Evolutionary conservation across 2,797 vertebrate species (phyloP).

Genomic region (Notolepis coatsorum): DNA sequence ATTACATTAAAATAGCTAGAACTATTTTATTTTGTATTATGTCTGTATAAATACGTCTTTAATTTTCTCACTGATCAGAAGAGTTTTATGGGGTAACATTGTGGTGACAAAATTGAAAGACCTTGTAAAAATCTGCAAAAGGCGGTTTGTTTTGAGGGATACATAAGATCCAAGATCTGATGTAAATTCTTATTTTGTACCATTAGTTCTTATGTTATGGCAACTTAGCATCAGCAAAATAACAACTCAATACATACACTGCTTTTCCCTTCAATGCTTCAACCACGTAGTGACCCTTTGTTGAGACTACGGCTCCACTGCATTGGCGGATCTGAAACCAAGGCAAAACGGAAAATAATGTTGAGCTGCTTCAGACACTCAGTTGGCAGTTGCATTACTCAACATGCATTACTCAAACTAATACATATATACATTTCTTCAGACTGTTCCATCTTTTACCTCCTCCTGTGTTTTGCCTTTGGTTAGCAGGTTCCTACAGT

Average conservation of each 20-base stretch:
- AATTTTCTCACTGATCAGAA: no score
- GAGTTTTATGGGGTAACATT: no score
- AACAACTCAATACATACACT: slow-evolving; percentile 67
- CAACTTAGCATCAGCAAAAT: not conserved
- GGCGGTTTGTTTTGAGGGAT: no score
- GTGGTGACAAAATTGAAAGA: no score
- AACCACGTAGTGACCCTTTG: slow-evolving; percentile 81
- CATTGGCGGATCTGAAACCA: slow-evolving; percentile 76
- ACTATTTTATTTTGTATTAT: no score
- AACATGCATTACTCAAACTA: not conserved
- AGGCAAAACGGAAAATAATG: not conserved
- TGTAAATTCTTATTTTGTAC: no score
- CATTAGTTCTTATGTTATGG: no score
- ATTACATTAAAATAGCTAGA: no score
- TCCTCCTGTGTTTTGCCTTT: slow-evolving; percentile 86
- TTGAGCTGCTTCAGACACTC: not conserved
- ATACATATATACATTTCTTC: not conserved
- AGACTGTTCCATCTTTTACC: no score
- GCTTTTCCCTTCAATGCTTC: slow-evolving; percentile 63
- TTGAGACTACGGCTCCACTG: slow-evolving; percentile 83
- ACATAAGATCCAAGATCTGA: no score
- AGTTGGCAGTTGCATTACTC: not conserved
- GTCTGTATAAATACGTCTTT: no score
- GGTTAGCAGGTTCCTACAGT: slow-evolving; percentile 83
- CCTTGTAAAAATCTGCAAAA: no score